phyloP scores from a whole-genome alignment of 1,140 invertebrate species.

The Sminthurides bifidus region DNA sequence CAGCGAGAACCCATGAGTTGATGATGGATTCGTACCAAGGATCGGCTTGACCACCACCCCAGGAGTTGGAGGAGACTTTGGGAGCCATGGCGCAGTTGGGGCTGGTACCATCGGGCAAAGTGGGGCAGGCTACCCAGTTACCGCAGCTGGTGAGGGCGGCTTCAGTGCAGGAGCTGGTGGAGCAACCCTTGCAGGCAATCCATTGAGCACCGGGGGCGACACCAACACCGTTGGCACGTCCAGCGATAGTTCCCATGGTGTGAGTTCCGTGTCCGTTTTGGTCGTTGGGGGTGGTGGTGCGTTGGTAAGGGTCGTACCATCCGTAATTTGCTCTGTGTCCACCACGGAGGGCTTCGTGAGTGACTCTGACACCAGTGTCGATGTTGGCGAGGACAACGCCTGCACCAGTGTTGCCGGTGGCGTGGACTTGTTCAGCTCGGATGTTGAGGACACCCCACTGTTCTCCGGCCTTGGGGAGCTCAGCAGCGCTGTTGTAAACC shows the following conservation, averaged over 20 bases:
- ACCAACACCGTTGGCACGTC: too few species aligned
- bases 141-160: not conserved
- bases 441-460: not conserved
- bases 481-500: not conserved
- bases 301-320: slow-evolving; percentile 3
- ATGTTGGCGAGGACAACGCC: too few species aligned
- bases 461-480: not conserved
- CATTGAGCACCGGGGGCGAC: too few species aligned
- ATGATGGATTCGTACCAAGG: slow-evolving; percentile 1
- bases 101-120: not conserved
- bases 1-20: not conserved
- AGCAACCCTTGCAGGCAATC: not conserved
- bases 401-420: too few species aligned
- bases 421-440: not conserved
- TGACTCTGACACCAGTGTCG: too few species aligned
- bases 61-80: slow-evolving; percentile 12
- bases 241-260: too few species aligned
- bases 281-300: not conserved
- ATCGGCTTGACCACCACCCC: slow-evolving; percentile 4
- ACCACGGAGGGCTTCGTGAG: not conserved
- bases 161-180: not conserved
- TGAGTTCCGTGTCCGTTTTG: slow-evolving; percentile 7
- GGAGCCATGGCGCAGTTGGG: not conserved
- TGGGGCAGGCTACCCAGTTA: not conserved
- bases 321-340: not conserved